These are phyloP conservation scores for Eilema depressum DNA, from an alignment of 2,888 invertebrate species.

Conservation along the genomic window DNA sequence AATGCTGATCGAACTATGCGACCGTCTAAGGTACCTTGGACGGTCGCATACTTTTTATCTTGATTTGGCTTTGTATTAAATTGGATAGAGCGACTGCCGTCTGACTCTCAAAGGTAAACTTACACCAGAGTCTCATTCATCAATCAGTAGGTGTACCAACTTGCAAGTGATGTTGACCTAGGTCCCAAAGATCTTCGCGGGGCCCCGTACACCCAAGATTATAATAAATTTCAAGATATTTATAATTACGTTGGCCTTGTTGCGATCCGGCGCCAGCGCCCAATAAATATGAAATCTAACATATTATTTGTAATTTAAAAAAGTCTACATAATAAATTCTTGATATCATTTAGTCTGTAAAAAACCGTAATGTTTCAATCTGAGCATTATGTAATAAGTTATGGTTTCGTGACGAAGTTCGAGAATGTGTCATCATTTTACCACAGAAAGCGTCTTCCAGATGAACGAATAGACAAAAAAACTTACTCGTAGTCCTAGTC, in stretches of 20 bases:
- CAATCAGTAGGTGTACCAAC: not conserved
- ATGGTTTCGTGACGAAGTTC: no score
- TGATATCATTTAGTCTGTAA: not conserved
- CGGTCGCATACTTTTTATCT: not conserved
- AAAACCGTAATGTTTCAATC: not conserved
- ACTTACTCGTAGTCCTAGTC: no score
- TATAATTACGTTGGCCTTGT: conserved; percentile 1
- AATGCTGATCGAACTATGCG: no score
- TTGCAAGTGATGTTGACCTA: not conserved
- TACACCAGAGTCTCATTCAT: not conserved
- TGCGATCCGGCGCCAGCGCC: not conserved
- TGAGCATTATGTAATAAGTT: not conserved
- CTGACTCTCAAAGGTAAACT: not conserved
- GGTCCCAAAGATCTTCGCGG: not conserved
- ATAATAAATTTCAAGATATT: not conserved
- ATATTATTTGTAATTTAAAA: not conserved
- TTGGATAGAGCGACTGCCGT: not conserved
- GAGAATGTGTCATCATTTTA: no score
- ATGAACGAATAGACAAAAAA: no score
- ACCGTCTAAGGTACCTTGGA: no score
- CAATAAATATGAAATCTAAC: conserved; percentile 2
- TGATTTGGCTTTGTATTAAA: not conserved
- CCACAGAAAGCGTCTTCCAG: no score
- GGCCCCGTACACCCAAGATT: not conserved
- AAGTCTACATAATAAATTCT: not conserved